A percentile compares a stretch with the other conserved stretches of the same genome.
phyloP scores from a whole-genome alignment of 2,888 invertebrate species.

The Eilema sororculum region DNA sequence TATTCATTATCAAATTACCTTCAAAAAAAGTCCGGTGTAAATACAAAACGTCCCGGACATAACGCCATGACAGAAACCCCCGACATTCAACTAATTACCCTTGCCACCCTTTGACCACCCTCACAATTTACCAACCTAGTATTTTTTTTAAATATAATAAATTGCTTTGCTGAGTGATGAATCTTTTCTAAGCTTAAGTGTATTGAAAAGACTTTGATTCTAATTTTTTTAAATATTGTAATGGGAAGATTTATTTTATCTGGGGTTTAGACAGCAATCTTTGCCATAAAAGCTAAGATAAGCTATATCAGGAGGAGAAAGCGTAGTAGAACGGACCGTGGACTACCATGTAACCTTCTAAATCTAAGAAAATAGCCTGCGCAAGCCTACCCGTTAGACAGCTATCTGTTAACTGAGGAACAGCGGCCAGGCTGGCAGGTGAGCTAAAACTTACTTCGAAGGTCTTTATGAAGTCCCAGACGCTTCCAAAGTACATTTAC shows the following conservation, averaged over 20 bases:
- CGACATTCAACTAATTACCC: constrained; percentile 44
- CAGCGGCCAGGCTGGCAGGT: too few species aligned
- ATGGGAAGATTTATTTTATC: neutral
- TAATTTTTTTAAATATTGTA: neutral
- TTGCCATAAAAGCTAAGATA: too few species aligned
- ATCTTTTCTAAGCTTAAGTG: constrained; percentile 8
- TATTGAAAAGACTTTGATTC: constrained; percentile 1
- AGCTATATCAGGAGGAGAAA: too few species aligned
- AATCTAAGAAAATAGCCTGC: too few species aligned
- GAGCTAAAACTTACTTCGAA: too few species aligned
- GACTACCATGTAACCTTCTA: too few species aligned
- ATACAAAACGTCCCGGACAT: constrained; percentile 35
- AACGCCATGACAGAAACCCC: constrained; percentile 39
- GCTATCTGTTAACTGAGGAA: too few species aligned
- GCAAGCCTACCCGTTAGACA: too few species aligned
- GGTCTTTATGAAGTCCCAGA: too few species aligned
- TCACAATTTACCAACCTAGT: constrained; percentile 40
- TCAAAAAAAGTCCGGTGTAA: constrained; percentile 30
- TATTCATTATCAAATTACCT: constrained; percentile 30
- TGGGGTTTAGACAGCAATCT: neutral
- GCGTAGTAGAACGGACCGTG: too few species aligned
- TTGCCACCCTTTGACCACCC: constrained; percentile 23
- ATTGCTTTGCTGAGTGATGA: constrained; percentile 36
- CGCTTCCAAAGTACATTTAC: too few species aligned
- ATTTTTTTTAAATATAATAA: constrained; percentile 45